Percentiles rank a stretch among this genome's conserved stretches.
Conservation (phyloP, 1,140 invertebrate species). For the Drosophila mayri region DNA sequence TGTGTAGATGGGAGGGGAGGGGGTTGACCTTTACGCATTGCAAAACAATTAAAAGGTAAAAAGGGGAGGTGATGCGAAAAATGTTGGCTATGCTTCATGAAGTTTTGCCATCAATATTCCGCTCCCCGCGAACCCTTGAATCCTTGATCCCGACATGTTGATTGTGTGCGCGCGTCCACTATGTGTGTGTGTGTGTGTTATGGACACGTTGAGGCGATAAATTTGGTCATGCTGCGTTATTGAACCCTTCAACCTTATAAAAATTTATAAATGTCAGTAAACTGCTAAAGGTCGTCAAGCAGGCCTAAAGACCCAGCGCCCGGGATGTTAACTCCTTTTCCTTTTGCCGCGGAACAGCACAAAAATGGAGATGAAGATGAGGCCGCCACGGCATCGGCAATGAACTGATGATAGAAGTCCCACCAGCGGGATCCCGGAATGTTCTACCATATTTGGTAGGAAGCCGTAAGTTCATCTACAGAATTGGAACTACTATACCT, state of each 20-base stretch:
- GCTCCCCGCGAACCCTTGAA: slow-evolving; percentile 4
- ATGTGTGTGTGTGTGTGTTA: slow-evolving; percentile 49
- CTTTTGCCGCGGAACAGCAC: neutral
- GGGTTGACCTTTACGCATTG: slow-evolving; percentile 72
- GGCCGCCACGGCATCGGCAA: neutral
- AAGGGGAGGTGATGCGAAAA: slow-evolving; percentile 26
- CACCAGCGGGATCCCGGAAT: neutral
- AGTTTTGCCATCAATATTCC: slow-evolving; percentile 77
- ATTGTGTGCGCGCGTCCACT: slow-evolving; percentile 44
- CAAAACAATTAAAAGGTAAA: slow-evolving; percentile 36
- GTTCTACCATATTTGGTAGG: neutral
- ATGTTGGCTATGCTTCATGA: slow-evolving; percentile 71
- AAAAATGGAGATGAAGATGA: slow-evolving; percentile 8
- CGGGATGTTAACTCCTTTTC: neutral
- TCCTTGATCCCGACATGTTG: slow-evolving; percentile 29
- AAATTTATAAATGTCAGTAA: slow-evolving; percentile 73
- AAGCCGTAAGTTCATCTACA: slow-evolving; percentile 9
- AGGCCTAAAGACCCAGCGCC: slow-evolving; percentile 21
- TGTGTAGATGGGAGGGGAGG: neutral
- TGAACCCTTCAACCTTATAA: slow-evolving; percentile 74
- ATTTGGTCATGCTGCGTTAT: slow-evolving; percentile 72
- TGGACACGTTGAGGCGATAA: slow-evolving; percentile 73
- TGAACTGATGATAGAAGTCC: slow-evolving; percentile 18
- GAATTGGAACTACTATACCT: slow-evolving; percentile 5
- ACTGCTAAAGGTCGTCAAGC: slow-evolving; percentile 62